Base-by-base conservation (phyloP, 2,113 vertebrate species). In the Synodontis membranacea region DNA sequence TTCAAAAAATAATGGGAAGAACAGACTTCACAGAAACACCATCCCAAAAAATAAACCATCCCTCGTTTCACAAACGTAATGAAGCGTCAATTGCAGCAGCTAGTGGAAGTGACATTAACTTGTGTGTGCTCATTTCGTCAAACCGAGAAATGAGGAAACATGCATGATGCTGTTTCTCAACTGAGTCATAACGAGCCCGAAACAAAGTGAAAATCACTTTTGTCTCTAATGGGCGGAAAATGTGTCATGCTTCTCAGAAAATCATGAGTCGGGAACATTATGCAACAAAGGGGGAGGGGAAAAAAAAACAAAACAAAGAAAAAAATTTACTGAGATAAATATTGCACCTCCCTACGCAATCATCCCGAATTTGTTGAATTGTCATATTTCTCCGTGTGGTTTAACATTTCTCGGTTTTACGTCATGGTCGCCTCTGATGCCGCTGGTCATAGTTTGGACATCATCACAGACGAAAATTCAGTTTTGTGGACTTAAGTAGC, bases 181-280 rank as follows among this genome's bases (percentile, higher is more conserved):
- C 9, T 89, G 89, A 89, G 81, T 88, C 89, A 90, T 90, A 86
- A 82, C 79, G 19, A 86, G 60, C 79, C 89, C 34, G 87, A 88
- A 88, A 90, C 89, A 86, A 86, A 89, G 87, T 83, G 82, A 88
- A 89, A 79, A 85, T 88, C 84, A 89, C 84, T 87, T 74, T 50
- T 86, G 79, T 84, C 84, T 88, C 64, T 68, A 58, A 86, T 84
- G 84, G 75, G 60, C 60, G 89, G 89, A 90, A 90, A 90, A 90
- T 90, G 87, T 88, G 89, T 90, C 89, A 90, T 82, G 76, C 82
- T 90, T 90, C 89, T 88, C 86, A 88, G 89, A 90, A 90, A 81
- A 88, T 84, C 84, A 86, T 86, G 80, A 88, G 86, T 83, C 75
- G 84, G 80, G 82, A 90, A 83, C 84, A 44, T 90, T 85, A 84